Evolutionary conservation across 2,113 vertebrate species (phyloP), one percentile per base, ranked within the genome.

Genomic region (Garra rufa): DNA sequence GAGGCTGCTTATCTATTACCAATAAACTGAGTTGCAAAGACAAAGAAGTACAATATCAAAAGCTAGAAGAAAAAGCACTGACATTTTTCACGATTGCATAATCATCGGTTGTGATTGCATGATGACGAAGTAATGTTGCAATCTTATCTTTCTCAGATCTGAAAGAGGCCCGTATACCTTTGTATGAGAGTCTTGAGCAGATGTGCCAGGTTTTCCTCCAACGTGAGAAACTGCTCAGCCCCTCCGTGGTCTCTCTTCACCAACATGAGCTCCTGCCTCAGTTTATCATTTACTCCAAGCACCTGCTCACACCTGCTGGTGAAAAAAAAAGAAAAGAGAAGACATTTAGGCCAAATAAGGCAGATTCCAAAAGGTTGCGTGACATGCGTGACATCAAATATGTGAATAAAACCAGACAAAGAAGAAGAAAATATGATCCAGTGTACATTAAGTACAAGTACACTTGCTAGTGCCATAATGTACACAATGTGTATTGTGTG

Each of bases 1-100:
- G 97, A 0, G 98, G 97, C 88, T 99, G 97, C 90, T 96, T 98
- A 83, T 99, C 97, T 87, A 98, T 97, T 74, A 99, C 84, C 65
- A 99, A 95, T 59, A 96, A 97, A 89, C 98, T 99, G 83, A 34
- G 77, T 55, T 84, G 24, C 14, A 41, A 67, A 50, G 0, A 1
- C 44, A 78, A 11, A 71, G 5, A 15, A 71, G 15, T 9, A 24
- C 15, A 17, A 59, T 38, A 80, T 21, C 73, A 85, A 43, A 50
- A 76, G 17, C 89, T 26, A 78, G 28, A 0, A 30, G 48, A 30
- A 59, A 10, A 21, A 71, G 52, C 43, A 11, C 9, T 41, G 10
- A 30, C 61, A 52, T 69, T 70, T 46, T 69, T 75, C 26, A 76
- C 9, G n/a, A 73, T 24, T 44, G 41, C 21, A 43, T 76, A 55